Evolutionary conservation across 1,140 invertebrate genomes (phyloP).

Genomic region (Drosophila biarmipes): DNA sequence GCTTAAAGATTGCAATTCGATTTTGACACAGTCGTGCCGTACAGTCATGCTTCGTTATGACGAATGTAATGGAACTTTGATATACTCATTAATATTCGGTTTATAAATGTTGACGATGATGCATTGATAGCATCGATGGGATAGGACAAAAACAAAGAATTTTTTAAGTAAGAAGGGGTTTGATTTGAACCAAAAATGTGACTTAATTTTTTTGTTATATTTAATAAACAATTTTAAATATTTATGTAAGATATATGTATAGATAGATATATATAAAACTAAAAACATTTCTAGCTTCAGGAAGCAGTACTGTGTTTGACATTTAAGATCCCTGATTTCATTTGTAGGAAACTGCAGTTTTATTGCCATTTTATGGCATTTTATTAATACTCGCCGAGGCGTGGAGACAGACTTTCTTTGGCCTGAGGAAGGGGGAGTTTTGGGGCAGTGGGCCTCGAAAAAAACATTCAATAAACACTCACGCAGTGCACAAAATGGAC

Average conservation of each 20-base stretch:
- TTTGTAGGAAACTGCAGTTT: constrained; percentile 53
- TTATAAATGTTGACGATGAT: too few relatives aligned
- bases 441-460: constrained; percentile 8
- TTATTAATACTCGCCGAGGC: constrained; percentile 72
- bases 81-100: not conserved
- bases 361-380: constrained; percentile 76
- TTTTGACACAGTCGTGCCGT: constrained; percentile 36
- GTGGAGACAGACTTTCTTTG: constrained; percentile 21
- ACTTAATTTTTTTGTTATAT: too few relatives aligned
- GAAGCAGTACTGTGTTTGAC: constrained; percentile 20
- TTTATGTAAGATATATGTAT: too few relatives aligned
- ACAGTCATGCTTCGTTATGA: constrained; percentile 6
- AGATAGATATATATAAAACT: not conserved
- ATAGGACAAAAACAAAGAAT: too few relatives aligned
- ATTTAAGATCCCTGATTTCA: constrained; percentile 51
- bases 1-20: constrained; percentile 67
- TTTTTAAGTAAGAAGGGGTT: too few relatives aligned
- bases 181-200: too few relatives aligned
- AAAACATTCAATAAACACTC: constrained; percentile 79
- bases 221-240: too few relatives aligned
- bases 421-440: not conserved
- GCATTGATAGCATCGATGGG: too few relatives aligned
- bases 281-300: not conserved
- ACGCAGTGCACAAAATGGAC: constrained; percentile 78
- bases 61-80: not conserved